Conservation (phyloP, 1,140 invertebrate species). For the Zophobas morio region DNA sequence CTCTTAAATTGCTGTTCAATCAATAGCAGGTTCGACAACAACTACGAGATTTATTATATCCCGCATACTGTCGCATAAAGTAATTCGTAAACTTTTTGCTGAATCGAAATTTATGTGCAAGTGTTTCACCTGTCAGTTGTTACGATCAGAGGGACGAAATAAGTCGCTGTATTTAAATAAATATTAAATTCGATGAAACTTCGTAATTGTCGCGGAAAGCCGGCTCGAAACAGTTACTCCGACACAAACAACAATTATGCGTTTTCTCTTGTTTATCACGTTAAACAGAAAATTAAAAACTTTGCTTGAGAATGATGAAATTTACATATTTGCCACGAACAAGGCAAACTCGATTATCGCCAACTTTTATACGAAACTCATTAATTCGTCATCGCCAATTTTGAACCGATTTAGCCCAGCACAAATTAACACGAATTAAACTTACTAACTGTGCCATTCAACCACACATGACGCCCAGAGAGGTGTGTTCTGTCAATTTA, state of each 20-base stretch:
- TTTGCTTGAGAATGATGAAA: slow-evolving; percentile 18
- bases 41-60: slow-evolving; percentile 23
- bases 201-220: slow-evolving; percentile 25
- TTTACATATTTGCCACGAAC: slow-evolving; percentile 25
- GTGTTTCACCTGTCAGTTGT: no score
- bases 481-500: slow-evolving; percentile 15
- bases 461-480: not conserved
- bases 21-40: slow-evolving; percentile 24
- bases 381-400: slow-evolving; percentile 20
- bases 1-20: slow-evolving; percentile 21
- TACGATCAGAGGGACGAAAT: not conserved
- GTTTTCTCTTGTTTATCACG: slow-evolving; percentile 40
- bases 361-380: slow-evolving; percentile 26
- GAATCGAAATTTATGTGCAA: no score
- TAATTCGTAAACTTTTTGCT: no score
- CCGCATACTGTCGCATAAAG: not conserved
- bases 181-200: slow-evolving; percentile 36
- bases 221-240: slow-evolving; percentile 24
- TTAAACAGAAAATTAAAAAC: slow-evolving; percentile 39
- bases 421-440: slow-evolving; percentile 31
- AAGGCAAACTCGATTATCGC: slow-evolving; percentile 26
- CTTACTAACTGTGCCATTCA: slow-evolving; percentile 5
- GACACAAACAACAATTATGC: slow-evolving; percentile 36
- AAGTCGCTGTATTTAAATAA: slow-evolving; percentile 29
- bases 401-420: not conserved